Conservation (phyloP, 2,888 invertebrate species). For the Sisyra terminalis region DNA sequence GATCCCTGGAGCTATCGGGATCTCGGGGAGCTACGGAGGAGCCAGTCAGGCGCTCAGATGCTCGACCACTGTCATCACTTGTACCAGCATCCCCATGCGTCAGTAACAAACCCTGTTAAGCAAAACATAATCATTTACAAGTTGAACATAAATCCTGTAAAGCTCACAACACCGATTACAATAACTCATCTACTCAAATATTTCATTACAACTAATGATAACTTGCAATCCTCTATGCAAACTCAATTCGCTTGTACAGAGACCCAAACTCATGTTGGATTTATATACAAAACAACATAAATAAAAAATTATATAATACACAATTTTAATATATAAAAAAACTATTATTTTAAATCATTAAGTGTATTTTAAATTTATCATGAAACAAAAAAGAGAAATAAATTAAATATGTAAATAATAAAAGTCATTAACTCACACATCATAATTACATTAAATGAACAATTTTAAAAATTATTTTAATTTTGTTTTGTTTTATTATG, state of each 20-base stretch:
- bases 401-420: no score
- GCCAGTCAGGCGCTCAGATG: constrained; percentile 63
- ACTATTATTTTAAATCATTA: no score
- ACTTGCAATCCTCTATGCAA: background rate
- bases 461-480: no score
- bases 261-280: no score
- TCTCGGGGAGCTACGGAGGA: constrained; percentile 59
- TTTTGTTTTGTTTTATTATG: no score
- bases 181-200: background rate
- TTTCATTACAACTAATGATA: background rate
- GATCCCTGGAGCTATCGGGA: constrained; percentile 68
- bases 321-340: no score
- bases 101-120: constrained; percentile 52
- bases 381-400: no score
- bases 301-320: no score
- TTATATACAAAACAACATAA: no score
- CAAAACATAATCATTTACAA: constrained; percentile 13
- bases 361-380: no score
- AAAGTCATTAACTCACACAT: no score
- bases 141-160: constrained; percentile 10
- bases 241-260: background rate
- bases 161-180: constrained; percentile 10
- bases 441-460: no score
- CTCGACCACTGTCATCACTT: constrained; percentile 71
- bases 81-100: constrained; percentile 59